Conservation (phyloP, 2,888 invertebrate species). For the Pocota personata region DNA sequence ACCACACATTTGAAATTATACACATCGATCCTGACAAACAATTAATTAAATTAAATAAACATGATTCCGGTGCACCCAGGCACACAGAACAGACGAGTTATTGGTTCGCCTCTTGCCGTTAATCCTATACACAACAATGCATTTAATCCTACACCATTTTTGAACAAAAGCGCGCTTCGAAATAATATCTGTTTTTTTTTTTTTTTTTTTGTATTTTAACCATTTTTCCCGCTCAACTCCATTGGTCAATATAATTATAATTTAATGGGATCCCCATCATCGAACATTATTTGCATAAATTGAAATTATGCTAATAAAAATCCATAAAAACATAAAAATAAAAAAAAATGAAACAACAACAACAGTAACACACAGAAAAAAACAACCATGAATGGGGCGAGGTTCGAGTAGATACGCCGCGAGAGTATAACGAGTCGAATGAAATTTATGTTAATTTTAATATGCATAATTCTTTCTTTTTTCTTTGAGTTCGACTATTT, state of each 20-base stretch:
- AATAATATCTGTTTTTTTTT: not conserved
- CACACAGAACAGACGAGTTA: not conserved
- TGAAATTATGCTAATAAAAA: constrained; percentile 75
- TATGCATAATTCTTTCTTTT: constrained; percentile 7
- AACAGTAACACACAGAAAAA: constrained; percentile 11
- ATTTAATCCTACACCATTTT: constrained; percentile 12
- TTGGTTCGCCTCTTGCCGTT: not conserved
- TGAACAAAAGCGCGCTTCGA: not conserved
- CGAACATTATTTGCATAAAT: constrained; percentile 36
- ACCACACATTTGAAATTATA: not conserved
- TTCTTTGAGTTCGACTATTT: not conserved
- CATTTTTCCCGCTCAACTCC: constrained; percentile 7
- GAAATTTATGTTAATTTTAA: constrained; percentile 39
- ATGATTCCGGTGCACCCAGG: not conserved
- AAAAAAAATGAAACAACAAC: not conserved
- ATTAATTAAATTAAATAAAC: constrained; percentile 20
- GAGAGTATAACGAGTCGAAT: constrained; percentile 14
- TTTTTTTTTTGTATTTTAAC: not conserved
- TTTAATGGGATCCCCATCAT: constrained; percentile 35
- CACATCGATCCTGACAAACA: not conserved
- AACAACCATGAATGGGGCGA: constrained; percentile 29
- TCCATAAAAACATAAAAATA: constrained; percentile 72
- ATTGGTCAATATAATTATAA: constrained; percentile 33
- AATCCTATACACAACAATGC: constrained; percentile 9
- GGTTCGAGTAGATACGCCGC: constrained; percentile 9